A percentile compares a stretch with the other conserved stretches of the same genome.
phyloP scores from a whole-genome alignment of 1,140 invertebrate genomes.

The Drosophila persimilis region DNA sequence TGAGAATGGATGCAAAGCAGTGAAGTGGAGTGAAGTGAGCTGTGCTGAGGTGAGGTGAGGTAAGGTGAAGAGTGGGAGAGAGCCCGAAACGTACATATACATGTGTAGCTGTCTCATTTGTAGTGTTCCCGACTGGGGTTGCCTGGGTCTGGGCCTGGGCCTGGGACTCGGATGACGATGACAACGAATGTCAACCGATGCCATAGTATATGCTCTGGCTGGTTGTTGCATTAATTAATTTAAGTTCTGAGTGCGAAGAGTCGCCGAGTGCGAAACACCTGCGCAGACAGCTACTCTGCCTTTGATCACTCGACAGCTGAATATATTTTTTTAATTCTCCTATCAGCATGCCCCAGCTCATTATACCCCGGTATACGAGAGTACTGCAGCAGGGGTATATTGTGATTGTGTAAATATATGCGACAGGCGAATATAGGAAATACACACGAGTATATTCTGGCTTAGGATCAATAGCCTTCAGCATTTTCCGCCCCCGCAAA shows the following conservation, averaged over 20 bases:
- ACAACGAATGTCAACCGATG: conserved; percentile 53
- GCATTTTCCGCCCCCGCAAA: no score
- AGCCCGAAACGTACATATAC: conserved; percentile 21
- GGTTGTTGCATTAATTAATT: conserved; percentile 77
- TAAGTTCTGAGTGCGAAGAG: conserved; percentile 73
- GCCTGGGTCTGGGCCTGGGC: background rate
- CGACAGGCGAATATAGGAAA: no score
- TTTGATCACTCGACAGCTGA: conserved; percentile 78
- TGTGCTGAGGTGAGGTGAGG: no score
- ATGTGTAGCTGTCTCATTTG: conserved; percentile 73
- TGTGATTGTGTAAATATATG: no score
- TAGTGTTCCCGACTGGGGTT: conserved; percentile 47
- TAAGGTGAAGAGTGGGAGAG: conserved; percentile 4
- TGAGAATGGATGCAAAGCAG: conserved; percentile 22
- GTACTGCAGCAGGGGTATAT: no score
- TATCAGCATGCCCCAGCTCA: conserved; percentile 33
- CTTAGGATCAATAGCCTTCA: no score
- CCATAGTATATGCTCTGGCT: conserved; percentile 16
- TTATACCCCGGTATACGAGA: no score
- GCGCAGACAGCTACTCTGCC: conserved; percentile 70
- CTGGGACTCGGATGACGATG: conserved; percentile 28
- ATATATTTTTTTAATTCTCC: conserved; percentile 78
- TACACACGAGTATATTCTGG: no score
- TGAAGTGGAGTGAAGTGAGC: background rate
- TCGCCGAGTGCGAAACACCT: conserved; percentile 79